Base-by-base conservation (phyloP, 2,797 vertebrate genomes). In the Epinephelus malabaricus region DNA sequence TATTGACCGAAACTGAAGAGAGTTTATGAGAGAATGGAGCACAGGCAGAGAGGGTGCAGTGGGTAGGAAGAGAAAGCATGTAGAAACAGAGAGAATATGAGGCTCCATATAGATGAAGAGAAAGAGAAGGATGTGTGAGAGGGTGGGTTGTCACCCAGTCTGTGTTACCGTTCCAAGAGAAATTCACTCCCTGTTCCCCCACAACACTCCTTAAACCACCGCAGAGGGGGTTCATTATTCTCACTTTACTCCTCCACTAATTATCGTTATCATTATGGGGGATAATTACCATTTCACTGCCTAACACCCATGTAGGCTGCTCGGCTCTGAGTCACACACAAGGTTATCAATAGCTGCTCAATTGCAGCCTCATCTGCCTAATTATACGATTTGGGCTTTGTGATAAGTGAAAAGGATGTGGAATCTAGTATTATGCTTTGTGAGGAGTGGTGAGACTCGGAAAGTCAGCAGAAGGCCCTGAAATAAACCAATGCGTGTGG, bases 201-300 rank as follows among this genome's bases (percentile, higher is more conserved):
- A 73, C 83, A 86, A 80, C 88, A 63, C 79, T 84, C 74, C 78
- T 84, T 68, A 65, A 81, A 86, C 83, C 78, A 70, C 79, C 89
- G 43, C 88, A 88, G 73, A 92, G 87, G 90, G 89, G 89, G 78
- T 88, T 94, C 91, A 91, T 93, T 91, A 94, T 92, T 92, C 89
- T 91, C 89, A 84, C 85, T 91, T 91, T 89, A 82, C 91, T 91
- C 84, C 87, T 91, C 84, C 79, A 81, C 92, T 92, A 94, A 94
- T 96, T 94, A 95, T 94, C 88, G 68, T 95, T 93, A 95, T 94
- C 93, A 92, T 94, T 94, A 92, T 79, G 85, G 74, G 79, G 89
- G 89, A 91, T 95, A 93, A 95, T 95, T 95, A 94, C 89, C 91
- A 89, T 94, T 91, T 94, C 90, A 79, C 91, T 70, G 89, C 85